phyloP scores from a whole-genome alignment of 2,888 invertebrate species.

The Teleogryllus oceanicus region DNA sequence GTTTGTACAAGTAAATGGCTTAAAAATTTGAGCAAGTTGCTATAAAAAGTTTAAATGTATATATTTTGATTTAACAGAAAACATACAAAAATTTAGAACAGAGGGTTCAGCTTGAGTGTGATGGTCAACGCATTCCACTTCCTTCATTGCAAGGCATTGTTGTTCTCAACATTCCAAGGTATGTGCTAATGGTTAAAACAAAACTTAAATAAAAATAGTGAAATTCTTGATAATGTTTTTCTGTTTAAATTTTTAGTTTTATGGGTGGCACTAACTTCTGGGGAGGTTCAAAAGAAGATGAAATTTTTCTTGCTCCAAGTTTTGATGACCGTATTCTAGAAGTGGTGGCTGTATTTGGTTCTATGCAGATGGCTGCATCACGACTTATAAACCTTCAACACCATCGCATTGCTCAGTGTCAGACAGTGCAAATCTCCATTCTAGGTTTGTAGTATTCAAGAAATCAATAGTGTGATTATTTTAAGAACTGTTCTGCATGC shows the following conservation, averaged over 20 bases:
- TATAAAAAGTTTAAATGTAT: too few relatives aligned
- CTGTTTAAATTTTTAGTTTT: slow-evolving; percentile 61
- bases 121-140: slow-evolving; percentile 90
- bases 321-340: slow-evolving; percentile 95
- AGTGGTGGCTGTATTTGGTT: slow-evolving; percentile 96
- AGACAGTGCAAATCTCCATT: slow-evolving; percentile 93
- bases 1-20: too few relatives aligned
- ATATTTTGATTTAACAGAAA: slow-evolving; percentile 56
- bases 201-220: background rate
- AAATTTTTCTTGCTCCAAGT: slow-evolving; percentile 86
- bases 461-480: too few relatives aligned
- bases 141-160: slow-evolving; percentile 96
- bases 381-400: slow-evolving; percentile 92
- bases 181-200: slow-evolving; percentile 34
- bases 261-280: slow-evolving; percentile 99
- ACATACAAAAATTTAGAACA: slow-evolving; percentile 96
- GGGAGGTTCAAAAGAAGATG: slow-evolving; percentile 90
- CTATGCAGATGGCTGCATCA: slow-evolving; percentile 96
- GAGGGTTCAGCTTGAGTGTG: slow-evolving; percentile 91
- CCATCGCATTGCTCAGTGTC: slow-evolving; percentile 95
- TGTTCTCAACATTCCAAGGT: slow-evolving; percentile 91
- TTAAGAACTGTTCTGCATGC: too few relatives aligned
- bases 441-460: slow-evolving; percentile 55
- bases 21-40: too few relatives aligned
- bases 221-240: background rate